These are phyloP conservation scores for Cryptocheilus praepositus DNA, from an alignment of 2,888 invertebrate genomes.

Conservation along the genomic window DNA sequence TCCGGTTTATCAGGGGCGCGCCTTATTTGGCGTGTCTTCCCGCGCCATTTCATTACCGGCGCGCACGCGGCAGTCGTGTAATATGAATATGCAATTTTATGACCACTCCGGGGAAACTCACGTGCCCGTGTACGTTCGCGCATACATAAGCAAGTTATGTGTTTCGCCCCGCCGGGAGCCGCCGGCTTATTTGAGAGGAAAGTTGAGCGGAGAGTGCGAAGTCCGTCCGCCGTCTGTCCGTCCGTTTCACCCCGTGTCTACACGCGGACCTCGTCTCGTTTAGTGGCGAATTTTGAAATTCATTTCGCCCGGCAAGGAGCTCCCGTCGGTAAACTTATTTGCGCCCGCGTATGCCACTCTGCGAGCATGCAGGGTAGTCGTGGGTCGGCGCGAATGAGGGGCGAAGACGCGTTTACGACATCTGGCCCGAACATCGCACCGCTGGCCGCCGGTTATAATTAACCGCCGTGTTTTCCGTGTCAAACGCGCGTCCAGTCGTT, in stretches of 20 bases:
- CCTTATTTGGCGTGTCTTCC: conserved; percentile 42
- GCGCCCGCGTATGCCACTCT: neutral
- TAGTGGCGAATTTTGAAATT: conserved; percentile 45
- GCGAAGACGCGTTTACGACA: too few relatives aligned
- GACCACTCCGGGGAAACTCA: conserved; percentile 54
- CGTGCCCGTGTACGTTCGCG: conserved; percentile 19
- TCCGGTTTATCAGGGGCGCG: neutral
- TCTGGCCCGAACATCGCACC: too few relatives aligned
- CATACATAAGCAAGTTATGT: conserved; percentile 48
- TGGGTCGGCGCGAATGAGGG: too few relatives aligned
- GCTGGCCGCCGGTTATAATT: too few relatives aligned
- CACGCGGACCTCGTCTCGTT: conserved; percentile 33
- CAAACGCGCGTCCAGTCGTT: too few relatives aligned
- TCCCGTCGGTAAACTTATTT: conserved; percentile 23
- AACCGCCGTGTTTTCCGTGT: too few relatives aligned
- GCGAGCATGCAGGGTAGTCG: too few relatives aligned
- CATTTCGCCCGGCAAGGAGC: conserved; percentile 29
- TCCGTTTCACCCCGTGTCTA: conserved; percentile 10
- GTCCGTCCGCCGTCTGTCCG: conserved; percentile 8
- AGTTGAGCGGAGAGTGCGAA: conserved; percentile 39
- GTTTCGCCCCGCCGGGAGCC: conserved; percentile 41
- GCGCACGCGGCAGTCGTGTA: conserved; percentile 44
- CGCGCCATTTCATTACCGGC: conserved; percentile 47
- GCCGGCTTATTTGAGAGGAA: conserved; percentile 50
- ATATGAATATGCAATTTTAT: conserved; percentile 63